These are phyloP conservation scores for Pentamera pediparva DNA, from an alignment of 53 echinoderm and acorn worm species.

Conservation along the genomic window DNA sequence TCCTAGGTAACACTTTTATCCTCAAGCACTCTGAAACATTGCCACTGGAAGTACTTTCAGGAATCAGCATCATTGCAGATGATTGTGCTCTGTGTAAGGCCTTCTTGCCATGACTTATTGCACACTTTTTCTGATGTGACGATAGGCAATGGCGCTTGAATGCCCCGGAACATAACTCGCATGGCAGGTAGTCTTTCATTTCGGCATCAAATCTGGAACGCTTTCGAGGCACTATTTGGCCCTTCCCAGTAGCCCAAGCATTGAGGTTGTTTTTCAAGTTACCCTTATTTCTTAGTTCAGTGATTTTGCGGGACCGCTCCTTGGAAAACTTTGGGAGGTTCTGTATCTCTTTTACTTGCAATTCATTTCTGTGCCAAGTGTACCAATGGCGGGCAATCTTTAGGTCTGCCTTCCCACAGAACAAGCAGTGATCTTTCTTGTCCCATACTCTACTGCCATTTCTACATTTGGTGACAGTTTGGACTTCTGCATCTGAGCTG, in stretches of 20 bases:
- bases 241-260: conserved; percentile 29
- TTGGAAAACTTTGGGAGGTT: background rate
- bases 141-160: conserved; percentile 27
- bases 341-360: background rate
- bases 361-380: conserved; percentile 12
- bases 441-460: conserved; percentile 26
- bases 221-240: conserved; percentile 32
- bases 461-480: background rate
- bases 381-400: conserved; percentile 28
- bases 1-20: conserved; percentile 22
- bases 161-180: conserved; percentile 36
- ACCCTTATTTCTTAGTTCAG: conserved; percentile 5
- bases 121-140: conserved; percentile 31
- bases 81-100: conserved; percentile 12
- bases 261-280: conserved; percentile 14
- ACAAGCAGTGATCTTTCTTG: conserved; percentile 21
- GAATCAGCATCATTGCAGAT: conserved; percentile 42
- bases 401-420: conserved; percentile 15
- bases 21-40: background rate
- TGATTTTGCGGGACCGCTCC: background rate
- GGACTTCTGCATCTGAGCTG: conserved; percentile 13
- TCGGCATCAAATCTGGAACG: conserved; percentile 10
- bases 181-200: conserved; percentile 24
- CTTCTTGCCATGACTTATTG: conserved; percentile 8
- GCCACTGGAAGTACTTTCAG: background rate